phyloP scores from a whole-genome alignment of 1,140 invertebrate genomes.

The Reticulitermes speratus region DNA sequence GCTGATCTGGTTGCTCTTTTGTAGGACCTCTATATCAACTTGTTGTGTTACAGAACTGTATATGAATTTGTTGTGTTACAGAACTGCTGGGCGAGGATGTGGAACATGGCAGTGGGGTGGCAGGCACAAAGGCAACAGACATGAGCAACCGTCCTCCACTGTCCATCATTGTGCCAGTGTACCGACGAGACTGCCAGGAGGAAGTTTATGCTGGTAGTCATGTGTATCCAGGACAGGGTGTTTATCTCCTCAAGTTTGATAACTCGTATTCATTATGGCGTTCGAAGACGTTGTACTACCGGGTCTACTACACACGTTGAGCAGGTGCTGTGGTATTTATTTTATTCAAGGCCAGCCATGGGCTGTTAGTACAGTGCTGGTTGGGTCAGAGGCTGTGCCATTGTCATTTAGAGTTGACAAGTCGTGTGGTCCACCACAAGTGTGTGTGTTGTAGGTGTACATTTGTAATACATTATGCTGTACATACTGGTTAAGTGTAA shows the following conservation, averaged over 20 bases:
- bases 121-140: slow-evolving; percentile 22
- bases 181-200: slow-evolving; percentile 91
- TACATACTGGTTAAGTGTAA: slow-evolving; percentile 6
- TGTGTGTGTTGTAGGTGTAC: not conserved
- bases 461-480: slow-evolving; percentile 7
- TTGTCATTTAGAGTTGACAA: not conserved
- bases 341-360: not conserved
- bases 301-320: slow-evolving; percentile 92
- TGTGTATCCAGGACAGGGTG: slow-evolving; percentile 92
- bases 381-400: not conserved
- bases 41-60: slow-evolving; percentile 1
- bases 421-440: not conserved
- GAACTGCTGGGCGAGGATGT: slow-evolving; percentile 29
- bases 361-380: not conserved
- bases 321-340: not conserved
- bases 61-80: not conserved
- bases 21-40: too few species aligned
- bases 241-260: slow-evolving; percentile 98
- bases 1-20: too few species aligned
- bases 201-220: slow-evolving; percentile 98
- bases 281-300: slow-evolving; percentile 97
- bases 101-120: slow-evolving; percentile 21
- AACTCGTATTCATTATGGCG: slow-evolving; percentile 99
- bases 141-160: slow-evolving; percentile 55
- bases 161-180: slow-evolving; percentile 87